Base-by-base conservation (phyloP, 2,888 invertebrate species). In the Yponomeuta plumbellus region DNA sequence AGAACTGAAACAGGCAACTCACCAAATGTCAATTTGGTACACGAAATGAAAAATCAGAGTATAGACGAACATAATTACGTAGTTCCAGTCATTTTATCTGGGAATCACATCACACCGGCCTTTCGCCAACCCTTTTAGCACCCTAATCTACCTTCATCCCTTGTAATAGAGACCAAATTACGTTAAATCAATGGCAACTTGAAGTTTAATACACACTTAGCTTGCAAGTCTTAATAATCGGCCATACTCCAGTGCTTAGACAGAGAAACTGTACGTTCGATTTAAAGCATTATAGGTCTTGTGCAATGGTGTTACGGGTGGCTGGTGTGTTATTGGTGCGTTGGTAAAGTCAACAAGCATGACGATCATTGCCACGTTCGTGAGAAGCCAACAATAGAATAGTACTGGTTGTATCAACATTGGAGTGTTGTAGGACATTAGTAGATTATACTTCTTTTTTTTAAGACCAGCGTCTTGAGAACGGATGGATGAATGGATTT, bases 341-440 rank as follows among this genome's bases (percentile, higher is more conserved):
- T 3, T 34, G 44, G 44, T 52, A 52, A 17, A 17, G 17, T 17
- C 44, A 52, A 52, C 17, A 13, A 52, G 44, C 44, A 17, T 52
- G 44, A 52, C 44, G 44, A 52, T 52, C 44, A 52, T 52, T 52
- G 44, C 44, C 44, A 52, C 17, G 44, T 52, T 52, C 44, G 44
- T 52, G 44, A 52, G 44, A 52, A 52, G 17, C 17, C 17, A 52
- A 52, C 44, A 52, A 52, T 17, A 52, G 44, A 52, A 52, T 52
- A 17, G 44, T 52, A 17, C 17, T 52, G 17, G 17, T 17, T 52
- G 44, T 52, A 52, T 52, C 13, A 52, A 52, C 44, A 52, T 13
- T 17, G 17, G 13, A 17, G 44, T 52, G 44, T 52, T 52, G 44
- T 52, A 52, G 44, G 44, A 17, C 44, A 52, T 52, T 52, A 17